Conservation (phyloP, 2,888 invertebrate species). For the Oeneis ivallda region DNA sequence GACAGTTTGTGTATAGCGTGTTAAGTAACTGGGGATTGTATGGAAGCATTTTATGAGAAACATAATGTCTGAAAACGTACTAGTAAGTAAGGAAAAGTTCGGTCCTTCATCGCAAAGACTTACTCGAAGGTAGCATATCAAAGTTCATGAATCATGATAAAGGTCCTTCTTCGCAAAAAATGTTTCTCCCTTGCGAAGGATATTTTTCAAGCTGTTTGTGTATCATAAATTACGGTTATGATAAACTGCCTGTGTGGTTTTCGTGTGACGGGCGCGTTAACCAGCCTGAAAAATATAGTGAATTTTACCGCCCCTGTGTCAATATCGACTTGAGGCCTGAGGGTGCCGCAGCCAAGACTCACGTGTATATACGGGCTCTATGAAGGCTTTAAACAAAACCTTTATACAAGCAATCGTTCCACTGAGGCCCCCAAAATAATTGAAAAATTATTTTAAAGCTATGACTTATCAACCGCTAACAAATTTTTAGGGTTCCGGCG, state of each 20-base stretch:
- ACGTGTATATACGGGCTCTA: conserved; percentile 25
- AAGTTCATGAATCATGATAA: too few relatives aligned
- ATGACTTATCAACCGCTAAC: too few relatives aligned
- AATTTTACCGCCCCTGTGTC: conserved; percentile 51
- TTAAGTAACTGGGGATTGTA: not conserved
- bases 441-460: conserved; percentile 30
- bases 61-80: not conserved
- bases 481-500: too few relatives aligned
- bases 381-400: too few relatives aligned
- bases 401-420: conserved; percentile 38
- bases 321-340: conserved; percentile 49
- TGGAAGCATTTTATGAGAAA: not conserved
- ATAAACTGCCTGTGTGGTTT: not conserved
- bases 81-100: not conserved
- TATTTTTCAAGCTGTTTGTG: not conserved
- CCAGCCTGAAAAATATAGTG: conserved; percentile 47
- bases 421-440: conserved; percentile 36
- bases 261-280: conserved; percentile 32
- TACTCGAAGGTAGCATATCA: too few relatives aligned
- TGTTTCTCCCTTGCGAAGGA: not conserved
- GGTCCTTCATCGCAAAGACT: not conserved
- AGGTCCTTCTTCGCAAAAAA: not conserved
- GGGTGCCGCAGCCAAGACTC: conserved; percentile 33
- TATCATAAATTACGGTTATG: not conserved
- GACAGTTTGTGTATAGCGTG: conserved; percentile 15